A percentile compares a stretch with the other conserved stretches of the same genome.
Evolutionary conservation across 2,888 invertebrate genomes (phyloP).

Genomic region (Lobophora halterata): DNA sequence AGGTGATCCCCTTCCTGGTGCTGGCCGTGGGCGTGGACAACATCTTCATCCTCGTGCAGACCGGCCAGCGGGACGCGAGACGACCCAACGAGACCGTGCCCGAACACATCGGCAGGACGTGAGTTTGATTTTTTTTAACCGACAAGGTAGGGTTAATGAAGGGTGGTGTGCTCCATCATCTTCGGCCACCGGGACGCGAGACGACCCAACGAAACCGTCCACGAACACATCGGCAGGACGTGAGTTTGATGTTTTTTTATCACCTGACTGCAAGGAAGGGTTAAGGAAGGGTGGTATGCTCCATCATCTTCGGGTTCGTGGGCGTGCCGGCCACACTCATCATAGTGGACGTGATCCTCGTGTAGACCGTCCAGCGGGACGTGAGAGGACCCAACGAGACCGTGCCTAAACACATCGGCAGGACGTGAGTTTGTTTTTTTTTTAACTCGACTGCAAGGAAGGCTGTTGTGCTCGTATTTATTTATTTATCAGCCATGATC

Average conservation of each 20-base stretch:
- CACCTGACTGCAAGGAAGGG: too few relatives aligned
- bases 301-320: slow-evolving; percentile 94
- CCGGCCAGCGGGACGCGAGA: slow-evolving; percentile 90
- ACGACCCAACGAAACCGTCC: too few relatives aligned
- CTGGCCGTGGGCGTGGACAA: slow-evolving; percentile 99
- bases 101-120: slow-evolving; percentile 93
- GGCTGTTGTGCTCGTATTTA: too few relatives aligned
- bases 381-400: slow-evolving; percentile 86
- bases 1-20: slow-evolving; percentile 99
- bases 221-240: too few relatives aligned
- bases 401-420: slow-evolving; percentile 92
- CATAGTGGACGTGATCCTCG: slow-evolving; percentile 98
- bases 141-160: too few relatives aligned
- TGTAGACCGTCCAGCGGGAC: slow-evolving; percentile 95
- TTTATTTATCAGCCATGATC: too few relatives aligned
- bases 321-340: slow-evolving; percentile 96
- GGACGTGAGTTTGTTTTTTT: slow-evolving; percentile 73
- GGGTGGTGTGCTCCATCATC: too few relatives aligned
- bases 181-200: too few relatives aligned
- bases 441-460: too few relatives aligned
- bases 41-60: slow-evolving; percentile 98
- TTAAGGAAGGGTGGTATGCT: slow-evolving; percentile 94
- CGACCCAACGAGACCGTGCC: slow-evolving; percentile 88
- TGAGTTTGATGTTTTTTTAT: too few relatives aligned
- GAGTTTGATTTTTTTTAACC: slow-evolving; percentile 27